Conservation (phyloP, 2,888 invertebrate genomes). For the Archips crataeganus region DNA sequence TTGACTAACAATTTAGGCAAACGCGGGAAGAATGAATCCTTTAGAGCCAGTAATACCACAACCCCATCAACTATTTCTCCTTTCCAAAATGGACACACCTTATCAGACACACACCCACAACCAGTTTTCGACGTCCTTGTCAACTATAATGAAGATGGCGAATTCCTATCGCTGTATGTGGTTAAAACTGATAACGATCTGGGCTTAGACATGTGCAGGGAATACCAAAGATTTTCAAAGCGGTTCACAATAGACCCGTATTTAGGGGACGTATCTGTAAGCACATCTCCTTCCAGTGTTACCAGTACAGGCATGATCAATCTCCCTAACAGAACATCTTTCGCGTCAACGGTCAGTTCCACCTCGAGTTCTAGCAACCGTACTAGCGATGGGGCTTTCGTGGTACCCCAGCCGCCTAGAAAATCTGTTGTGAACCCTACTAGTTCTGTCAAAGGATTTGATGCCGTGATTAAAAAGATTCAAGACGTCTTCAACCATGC, state of each 20-base stretch:
- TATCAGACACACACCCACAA: constrained; percentile 73
- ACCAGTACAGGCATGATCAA: constrained; percentile 78
- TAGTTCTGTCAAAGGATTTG: constrained; percentile 76
- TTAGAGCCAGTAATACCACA: constrained; percentile 72
- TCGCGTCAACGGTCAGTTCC: constrained; percentile 76
- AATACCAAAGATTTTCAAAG: constrained; percentile 80
- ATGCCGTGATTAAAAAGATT: constrained; percentile 73
- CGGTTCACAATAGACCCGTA: constrained; percentile 80
- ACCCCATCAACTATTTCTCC: constrained; percentile 83
- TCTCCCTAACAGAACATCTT: constrained; percentile 75
- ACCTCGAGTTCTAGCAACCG: constrained; percentile 74
- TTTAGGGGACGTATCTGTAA: constrained; percentile 74
- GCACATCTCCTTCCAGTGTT: constrained; percentile 79
- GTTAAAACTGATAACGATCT: constrained; percentile 79
- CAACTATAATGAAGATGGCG: constrained; percentile 77
- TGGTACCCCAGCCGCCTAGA: constrained; percentile 80
- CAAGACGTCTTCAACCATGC: constrained; percentile 78
- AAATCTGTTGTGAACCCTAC: constrained; percentile 74
- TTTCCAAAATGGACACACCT: constrained; percentile 76
- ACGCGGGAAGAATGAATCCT: constrained; percentile 71
- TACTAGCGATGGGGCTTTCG: constrained; percentile 80
- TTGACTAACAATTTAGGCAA: constrained; percentile 64
- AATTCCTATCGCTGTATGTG: constrained; percentile 76
- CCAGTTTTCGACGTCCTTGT: constrained; percentile 79
- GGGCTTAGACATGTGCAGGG: constrained; percentile 79